These are phyloP conservation scores for Lagopus muta DNA, from an alignment of 2,113 vertebrate genomes.

Conservation along the genomic window DNA sequence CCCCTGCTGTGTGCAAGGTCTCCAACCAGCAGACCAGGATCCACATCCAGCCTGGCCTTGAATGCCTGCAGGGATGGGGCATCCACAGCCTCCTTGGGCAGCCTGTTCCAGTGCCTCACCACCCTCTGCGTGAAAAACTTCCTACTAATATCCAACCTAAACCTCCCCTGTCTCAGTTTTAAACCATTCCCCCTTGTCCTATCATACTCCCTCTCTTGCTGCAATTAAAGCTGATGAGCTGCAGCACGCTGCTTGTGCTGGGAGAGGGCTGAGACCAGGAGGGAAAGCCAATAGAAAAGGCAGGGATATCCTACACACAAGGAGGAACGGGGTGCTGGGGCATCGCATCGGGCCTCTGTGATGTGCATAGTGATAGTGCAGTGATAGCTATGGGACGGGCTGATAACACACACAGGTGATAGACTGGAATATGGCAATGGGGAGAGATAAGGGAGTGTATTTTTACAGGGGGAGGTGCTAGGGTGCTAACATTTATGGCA, in stretches of 20 bases:
- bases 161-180: too few species aligned
- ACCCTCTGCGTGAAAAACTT: too few species aligned
- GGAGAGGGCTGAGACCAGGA: not conserved
- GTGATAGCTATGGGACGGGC: not conserved
- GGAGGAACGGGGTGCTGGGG: not conserved
- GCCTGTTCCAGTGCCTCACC: too few species aligned
- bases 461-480: constrained; percentile 11
- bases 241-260: fast-evolving
- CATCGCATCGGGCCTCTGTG: not conserved
- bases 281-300: not conserved
- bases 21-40: too few species aligned
- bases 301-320: not conserved
- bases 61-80: too few species aligned
- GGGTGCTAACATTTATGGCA: not conserved
- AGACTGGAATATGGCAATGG: not conserved
- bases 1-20: too few species aligned
- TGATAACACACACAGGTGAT: not conserved
- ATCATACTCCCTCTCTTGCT: not conserved
- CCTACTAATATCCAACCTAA: too few species aligned
- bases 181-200: too few species aligned
- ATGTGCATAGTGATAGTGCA: fast-evolving
- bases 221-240: not conserved
- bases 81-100: too few species aligned
- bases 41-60: too few species aligned
- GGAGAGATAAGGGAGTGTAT: not conserved